Percentiles rank a stretch among this genome's conserved stretches.
These are phyloP conservation scores for Elymnias hypermnestra DNA, from an alignment of 1,140 invertebrate species.

Conservation along the genomic window DNA sequence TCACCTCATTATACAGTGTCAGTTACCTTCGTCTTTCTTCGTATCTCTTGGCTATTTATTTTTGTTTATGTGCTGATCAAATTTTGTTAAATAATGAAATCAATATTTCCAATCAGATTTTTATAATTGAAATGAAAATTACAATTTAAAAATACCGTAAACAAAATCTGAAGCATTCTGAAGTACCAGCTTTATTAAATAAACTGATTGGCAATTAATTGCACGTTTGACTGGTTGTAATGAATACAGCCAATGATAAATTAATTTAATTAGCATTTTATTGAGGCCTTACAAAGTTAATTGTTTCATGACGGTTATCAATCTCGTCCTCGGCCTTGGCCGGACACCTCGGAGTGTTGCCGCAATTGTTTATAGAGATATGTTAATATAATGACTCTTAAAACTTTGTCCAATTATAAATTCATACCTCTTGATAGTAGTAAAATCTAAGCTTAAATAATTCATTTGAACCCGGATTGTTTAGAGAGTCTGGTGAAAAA, in stretches of 20 bases:
- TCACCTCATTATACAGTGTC: too few species aligned
- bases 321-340: slow-evolving; percentile 32
- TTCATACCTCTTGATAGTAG: too few species aligned
- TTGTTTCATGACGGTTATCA: slow-evolving; percentile 64
- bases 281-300: slow-evolving; percentile 59
- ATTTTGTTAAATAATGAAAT: too few species aligned
- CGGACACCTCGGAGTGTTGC: slow-evolving; percentile 27
- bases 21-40: too few species aligned
- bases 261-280: slow-evolving; percentile 70
- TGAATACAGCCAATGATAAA: slow-evolving; percentile 72
- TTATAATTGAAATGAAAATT: too few species aligned
- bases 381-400: background rate
- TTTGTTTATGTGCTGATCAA: too few species aligned
- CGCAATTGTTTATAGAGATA: background rate
- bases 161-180: background rate
- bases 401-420: background rate
- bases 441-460: too few species aligned
- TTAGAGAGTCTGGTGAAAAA: too few species aligned
- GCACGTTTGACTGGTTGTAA: slow-evolving; percentile 62
- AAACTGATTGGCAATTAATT: slow-evolving; percentile 64
- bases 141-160: background rate
- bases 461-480: too few species aligned
- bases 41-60: too few species aligned
- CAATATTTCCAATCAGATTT: too few species aligned
- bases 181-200: slow-evolving; percentile 48